These are phyloP conservation scores for Danaus melanippus DNA, from an alignment of 1,140 invertebrate genomes.

Conservation along the genomic window DNA sequence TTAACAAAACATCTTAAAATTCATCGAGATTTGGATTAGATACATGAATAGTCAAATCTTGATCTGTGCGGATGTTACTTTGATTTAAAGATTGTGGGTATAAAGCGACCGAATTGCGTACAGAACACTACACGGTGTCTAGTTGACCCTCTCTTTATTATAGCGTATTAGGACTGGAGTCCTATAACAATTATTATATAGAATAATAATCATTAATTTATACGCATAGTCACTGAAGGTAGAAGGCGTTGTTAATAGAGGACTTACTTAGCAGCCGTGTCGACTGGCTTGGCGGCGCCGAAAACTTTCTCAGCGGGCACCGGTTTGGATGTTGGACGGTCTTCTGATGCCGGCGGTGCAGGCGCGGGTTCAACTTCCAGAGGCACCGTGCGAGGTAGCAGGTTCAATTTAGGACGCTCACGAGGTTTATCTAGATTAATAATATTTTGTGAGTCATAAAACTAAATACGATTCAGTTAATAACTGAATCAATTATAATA, in stretches of 20 bases:
- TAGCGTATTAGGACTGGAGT: conserved; percentile 32
- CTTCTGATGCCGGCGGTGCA: conserved; percentile 39
- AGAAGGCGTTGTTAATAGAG: not conserved
- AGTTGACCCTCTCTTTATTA: conserved; percentile 37
- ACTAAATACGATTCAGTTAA: too few relatives aligned
- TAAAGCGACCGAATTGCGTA: conserved; percentile 50
- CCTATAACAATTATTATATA: conserved; percentile 25
- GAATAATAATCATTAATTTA: conserved; percentile 23
- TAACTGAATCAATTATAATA: too few relatives aligned
- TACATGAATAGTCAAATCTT: too few relatives aligned
- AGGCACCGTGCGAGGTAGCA: conserved; percentile 83
- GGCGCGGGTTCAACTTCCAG: conserved; percentile 53
- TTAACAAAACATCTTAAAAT: conserved; percentile 1
- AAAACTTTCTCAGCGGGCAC: conserved; percentile 83
- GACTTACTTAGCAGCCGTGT: conserved; percentile 81
- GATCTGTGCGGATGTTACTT: too few relatives aligned
- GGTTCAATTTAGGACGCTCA: conserved; percentile 79
- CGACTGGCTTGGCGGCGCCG: conserved; percentile 93
- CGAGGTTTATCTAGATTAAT: conserved; percentile 44
- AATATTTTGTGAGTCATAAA: too few relatives aligned
- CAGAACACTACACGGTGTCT: conserved; percentile 42
- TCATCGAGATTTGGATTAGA: too few relatives aligned
- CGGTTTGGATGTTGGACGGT: conserved; percentile 51
- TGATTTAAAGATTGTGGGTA: conserved; percentile 35
- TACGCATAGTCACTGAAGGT: conserved; percentile 25